Evolutionary conservation across 2,888 invertebrate genomes (phyloP).

Genomic region (Lepas anatifera): DNA sequence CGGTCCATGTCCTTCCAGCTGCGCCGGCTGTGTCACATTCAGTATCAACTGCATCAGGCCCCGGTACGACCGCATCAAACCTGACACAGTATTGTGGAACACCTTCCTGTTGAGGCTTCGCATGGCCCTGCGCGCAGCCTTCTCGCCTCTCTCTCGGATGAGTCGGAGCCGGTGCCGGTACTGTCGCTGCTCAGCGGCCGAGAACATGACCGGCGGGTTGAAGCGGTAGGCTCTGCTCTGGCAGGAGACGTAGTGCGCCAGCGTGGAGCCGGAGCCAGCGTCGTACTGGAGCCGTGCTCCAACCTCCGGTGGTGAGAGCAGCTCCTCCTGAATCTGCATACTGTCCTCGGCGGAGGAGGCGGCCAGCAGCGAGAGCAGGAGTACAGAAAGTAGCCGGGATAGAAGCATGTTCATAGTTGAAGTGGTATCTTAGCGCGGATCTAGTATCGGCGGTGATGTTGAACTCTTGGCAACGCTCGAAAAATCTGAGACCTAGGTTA

Average conservation of each 20-base stretch:
- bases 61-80: neutral
- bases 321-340: neutral
- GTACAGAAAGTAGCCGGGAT: too few relatives aligned
- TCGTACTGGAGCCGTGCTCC: neutral
- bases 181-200: slow-evolving; percentile 1
- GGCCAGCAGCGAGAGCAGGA: too few relatives aligned
- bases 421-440: too few relatives aligned
- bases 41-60: slow-evolving; percentile 11
- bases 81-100: neutral
- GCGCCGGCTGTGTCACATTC: neutral
- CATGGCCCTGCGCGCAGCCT: neutral
- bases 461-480: too few relatives aligned
- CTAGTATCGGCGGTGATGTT: too few relatives aligned
- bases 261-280: neutral
- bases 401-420: too few relatives aligned
- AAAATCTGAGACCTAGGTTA: too few relatives aligned
- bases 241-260: slow-evolving; percentile 10
- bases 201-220: neutral
- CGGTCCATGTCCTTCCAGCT: neutral
- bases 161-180: neutral
- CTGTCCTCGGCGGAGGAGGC: too few relatives aligned
- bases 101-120: neutral
- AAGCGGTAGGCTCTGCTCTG: neutral
- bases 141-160: neutral
- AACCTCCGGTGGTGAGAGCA: neutral